Percentiles rank a stretch among this genome's conserved stretches.
Evolutionary conservation across 2,113 vertebrate species (phyloP).

Genomic region (Corydoras maculifer): DNA sequence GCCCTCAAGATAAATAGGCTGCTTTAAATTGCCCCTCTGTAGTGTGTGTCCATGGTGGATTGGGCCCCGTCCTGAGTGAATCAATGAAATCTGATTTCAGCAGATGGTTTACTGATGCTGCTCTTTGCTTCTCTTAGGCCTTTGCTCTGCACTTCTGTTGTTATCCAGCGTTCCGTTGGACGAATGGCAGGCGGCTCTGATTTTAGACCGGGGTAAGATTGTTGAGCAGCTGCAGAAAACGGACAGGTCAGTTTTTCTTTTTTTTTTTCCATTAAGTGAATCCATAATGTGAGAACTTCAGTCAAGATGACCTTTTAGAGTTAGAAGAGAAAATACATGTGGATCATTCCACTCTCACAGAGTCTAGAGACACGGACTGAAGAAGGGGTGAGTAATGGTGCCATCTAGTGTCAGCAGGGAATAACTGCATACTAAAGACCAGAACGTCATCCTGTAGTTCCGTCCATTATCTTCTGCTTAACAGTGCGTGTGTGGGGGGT

Average conservation of each 20-base stretch:
- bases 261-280: constrained; percentile 5
- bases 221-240: constrained; percentile 34
- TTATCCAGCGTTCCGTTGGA: constrained; percentile 22
- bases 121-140: neutral
- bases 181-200: constrained; percentile 21
- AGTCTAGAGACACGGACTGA: neutral
- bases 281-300: constrained; percentile 6
- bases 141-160: constrained; percentile 19
- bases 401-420: constrained; percentile 26
- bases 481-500: too few species aligned
- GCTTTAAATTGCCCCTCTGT: too few species aligned
- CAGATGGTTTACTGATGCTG: neutral
- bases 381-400: neutral
- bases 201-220: constrained; percentile 31
- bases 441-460: too few species aligned
- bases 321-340: neutral
- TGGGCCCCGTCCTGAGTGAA: too few species aligned
- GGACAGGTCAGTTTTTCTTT: neutral
- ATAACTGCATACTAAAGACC: neutral
- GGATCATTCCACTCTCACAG: neutral
- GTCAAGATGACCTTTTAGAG: constrained; percentile 10
- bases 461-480: too few species aligned
- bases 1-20: too few species aligned
- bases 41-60: too few species aligned
- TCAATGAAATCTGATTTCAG: neutral